phyloP scores from a whole-genome alignment of 2,797 vertebrate genomes.

The Phaenicophaeus curvirostris region DNA sequence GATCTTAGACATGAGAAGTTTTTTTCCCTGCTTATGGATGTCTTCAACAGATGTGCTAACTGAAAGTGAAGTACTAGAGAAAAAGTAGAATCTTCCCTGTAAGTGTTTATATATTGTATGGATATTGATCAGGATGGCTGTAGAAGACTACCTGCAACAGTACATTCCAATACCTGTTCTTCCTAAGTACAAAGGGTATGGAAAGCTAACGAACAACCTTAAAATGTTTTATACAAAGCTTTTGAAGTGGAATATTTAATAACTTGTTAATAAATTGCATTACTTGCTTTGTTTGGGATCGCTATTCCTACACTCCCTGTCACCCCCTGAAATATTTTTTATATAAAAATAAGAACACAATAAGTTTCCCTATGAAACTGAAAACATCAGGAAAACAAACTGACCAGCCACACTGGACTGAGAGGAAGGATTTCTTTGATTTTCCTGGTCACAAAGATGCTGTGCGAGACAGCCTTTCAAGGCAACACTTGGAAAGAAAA shows the following conservation, averaged over 20 bases:
- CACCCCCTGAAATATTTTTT: no score
- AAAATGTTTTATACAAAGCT: neutral
- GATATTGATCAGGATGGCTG: neutral
- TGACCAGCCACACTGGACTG: neutral
- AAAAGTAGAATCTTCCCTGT: neutral
- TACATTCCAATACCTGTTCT: neutral
- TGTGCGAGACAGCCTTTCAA: no score
- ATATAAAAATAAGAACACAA: neutral
- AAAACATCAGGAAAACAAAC: neutral
- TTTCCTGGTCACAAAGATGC: no score
- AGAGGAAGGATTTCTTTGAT: neutral
- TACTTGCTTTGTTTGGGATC: neutral
- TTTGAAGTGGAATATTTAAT: neutral
- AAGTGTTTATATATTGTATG: neutral
- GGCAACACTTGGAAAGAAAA: neutral
- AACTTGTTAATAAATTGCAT: neutral
- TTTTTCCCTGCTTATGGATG: neutral
- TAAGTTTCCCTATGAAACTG: neutral
- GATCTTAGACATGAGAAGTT: neutral
- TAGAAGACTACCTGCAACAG: neutral
- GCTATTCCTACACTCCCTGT: neutral
- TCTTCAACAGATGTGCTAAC: neutral
- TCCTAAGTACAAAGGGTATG: neutral
- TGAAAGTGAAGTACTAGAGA: neutral
- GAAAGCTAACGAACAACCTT: neutral